Evolutionary conservation across 2,888 invertebrate species (phyloP).

Genomic region (Scotopteryx bipunctaria): DNA sequence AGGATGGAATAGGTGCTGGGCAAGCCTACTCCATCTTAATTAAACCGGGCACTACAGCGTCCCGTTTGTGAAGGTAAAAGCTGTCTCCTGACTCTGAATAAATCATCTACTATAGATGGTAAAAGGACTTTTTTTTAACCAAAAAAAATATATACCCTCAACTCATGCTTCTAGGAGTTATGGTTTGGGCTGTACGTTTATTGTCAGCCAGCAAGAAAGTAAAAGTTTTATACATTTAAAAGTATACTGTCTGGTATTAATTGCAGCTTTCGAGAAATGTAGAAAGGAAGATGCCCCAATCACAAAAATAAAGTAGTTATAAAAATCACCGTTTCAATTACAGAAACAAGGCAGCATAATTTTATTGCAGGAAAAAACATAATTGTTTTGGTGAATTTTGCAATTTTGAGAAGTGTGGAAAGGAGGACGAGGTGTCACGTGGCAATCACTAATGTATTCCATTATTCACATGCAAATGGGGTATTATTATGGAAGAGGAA

Average conservation of each 20-base stretch:
- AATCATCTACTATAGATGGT: no score
- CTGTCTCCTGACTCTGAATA: no score
- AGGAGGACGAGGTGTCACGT: conserved; percentile 18
- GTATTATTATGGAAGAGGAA: not conserved
- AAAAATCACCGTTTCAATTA: conserved; percentile 8
- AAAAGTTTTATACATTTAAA: no score
- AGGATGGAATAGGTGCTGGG: no score
- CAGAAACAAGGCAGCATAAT: conserved; percentile 21
- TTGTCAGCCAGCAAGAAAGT: no score
- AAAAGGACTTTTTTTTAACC: no score
- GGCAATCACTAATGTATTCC: conserved; percentile 11
- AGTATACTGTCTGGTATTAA: not conserved
- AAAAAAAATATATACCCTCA: no score
- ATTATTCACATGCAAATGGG: conserved; percentile 20
- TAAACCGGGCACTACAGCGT: no score
- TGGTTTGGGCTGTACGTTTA: no score
- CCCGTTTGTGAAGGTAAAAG: no score
- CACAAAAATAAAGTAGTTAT: conserved; percentile 9
- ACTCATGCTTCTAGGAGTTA: no score
- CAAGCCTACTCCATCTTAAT: no score
- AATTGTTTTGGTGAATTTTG: conserved; percentile 7
- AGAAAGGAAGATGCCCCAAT: not conserved
- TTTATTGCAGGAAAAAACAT: conserved; percentile 11
- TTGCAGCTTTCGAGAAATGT: not conserved
- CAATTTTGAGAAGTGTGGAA: conserved; percentile 12